Base-by-base conservation (phyloP, 37 sponge, comb jelly and placozoan genomes). In the Axinella damicornis region DNA sequence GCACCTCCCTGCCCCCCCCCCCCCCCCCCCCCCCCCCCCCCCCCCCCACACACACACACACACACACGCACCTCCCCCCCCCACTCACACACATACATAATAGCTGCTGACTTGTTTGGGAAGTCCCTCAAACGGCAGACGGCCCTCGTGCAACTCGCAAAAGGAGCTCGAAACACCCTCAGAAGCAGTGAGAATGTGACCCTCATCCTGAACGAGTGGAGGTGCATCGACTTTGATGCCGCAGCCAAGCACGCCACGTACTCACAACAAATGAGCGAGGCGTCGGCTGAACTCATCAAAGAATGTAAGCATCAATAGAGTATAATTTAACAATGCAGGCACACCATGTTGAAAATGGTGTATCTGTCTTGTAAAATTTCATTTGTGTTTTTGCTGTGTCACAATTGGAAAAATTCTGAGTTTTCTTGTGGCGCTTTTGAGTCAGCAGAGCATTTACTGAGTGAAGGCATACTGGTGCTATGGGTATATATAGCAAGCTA, bases 101-200 rank as follows among this genome's bases (percentile, higher is more conserved):
- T 65, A 91, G 89, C 80, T 65, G 91, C 92, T 21, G 92, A 94
- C 21, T 75, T 81, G 69, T 96, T 96, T 88, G 83, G 87, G 41
- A 93, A 88, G 56, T 74, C 80, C 21, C 83, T 96, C 5, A 78
- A 76, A 28, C 76, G 90, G 24, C 94, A 96, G 71, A 85, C 86
- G 19, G 61, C 88, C 37, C 90, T 96, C 24, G 74, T 94, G 0
- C 84, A 89, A 36, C 73, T 92, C 5, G 91, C 96, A 21, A 89
- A 94, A 84, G 94, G 76, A 28, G 90, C 90, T 28, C 83, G 91
- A 6, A 60, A 58, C 4, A 82, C 89, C 15, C 81, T 95, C 25
- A 57, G 90, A 53, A 92, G 38, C 77, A 81, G 85, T 69, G 93
- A 95, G 1, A 28, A 70, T 24, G 58, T 92, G 33, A 78, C 76